phyloP scores from a whole-genome alignment of 2,888 invertebrate genomes.

The Malachius bipustulatus region DNA sequence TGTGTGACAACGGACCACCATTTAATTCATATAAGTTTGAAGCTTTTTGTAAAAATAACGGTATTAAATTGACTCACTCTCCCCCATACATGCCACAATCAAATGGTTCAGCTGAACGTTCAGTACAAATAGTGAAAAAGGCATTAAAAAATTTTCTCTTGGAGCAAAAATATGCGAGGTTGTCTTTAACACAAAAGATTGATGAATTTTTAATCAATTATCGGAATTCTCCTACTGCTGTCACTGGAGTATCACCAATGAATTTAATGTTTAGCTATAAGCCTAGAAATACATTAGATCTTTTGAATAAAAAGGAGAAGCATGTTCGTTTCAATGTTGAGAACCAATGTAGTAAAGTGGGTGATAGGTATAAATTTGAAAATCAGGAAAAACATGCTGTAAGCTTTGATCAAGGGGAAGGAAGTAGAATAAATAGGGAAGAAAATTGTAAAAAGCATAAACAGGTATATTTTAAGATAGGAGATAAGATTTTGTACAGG shows the following conservation, averaged over 20 bases:
- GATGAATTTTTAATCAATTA: slow-evolving; percentile 6
- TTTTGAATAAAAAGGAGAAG: too few relatives aligned
- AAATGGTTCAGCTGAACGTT: slow-evolving; percentile 9
- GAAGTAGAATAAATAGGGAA: too few relatives aligned
- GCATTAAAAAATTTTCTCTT: slow-evolving; percentile 2
- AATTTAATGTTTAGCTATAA: slow-evolving; percentile 4
- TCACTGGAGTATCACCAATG: slow-evolving; percentile 4
- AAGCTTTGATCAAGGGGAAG: too few relatives aligned
- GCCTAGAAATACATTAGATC: too few relatives aligned
- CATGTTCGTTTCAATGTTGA: too few relatives aligned
- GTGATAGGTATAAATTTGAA: too few relatives aligned
- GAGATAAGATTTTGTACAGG: too few relatives aligned
- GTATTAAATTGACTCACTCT: slow-evolving; percentile 5
- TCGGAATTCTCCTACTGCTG: slow-evolving; percentile 4
- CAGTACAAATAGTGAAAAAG: slow-evolving; percentile 7
- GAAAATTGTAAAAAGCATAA: too few relatives aligned
- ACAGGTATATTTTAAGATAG: too few relatives aligned
- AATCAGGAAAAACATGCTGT: too few relatives aligned
- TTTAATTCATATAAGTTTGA: slow-evolving; percentile 10
- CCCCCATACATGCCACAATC: slow-evolving; percentile 12
- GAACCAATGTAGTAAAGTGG: too few relatives aligned
- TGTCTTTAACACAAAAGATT: background rate
- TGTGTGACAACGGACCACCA: slow-evolving; percentile 13
- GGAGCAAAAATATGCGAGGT: slow-evolving; percentile 4
- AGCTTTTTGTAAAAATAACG: slow-evolving; percentile 7